Base-by-base conservation (phyloP, 2,797 vertebrate genomes). In the Dromococcyx pavoninus region DNA sequence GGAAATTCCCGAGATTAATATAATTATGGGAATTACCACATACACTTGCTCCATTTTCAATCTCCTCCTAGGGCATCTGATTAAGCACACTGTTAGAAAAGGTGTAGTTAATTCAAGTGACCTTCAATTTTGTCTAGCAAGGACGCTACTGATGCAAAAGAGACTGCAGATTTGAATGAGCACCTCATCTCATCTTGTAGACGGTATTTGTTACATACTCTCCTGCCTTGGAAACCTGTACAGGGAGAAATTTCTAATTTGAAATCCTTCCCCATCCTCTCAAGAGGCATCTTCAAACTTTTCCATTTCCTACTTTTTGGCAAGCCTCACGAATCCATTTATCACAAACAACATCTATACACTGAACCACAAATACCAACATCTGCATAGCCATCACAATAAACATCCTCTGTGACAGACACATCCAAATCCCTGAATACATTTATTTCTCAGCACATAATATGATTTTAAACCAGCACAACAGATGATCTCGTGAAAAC, bases 381-480 rank as follows among this genome's bases (percentile, higher is more conserved):
- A 89, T 39, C 67, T 91, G 72, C 53, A 88, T 14, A 89, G 69
- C 62, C 72, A 74, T 64, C 33, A 23, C 39, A 79, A 61, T 50
- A 92, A 94, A 89, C 18, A 88, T 62, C 13, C 58, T 69, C 46
- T 23, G 17, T 57, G 61, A 88, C 61, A 95, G 79, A 86, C 58
- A 41, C 46, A 66, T 73, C 35, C 41, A 72, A 84, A 57, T 65
- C 76, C 79, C 70, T 46, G 79, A 92, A 80, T 58, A 86, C 16
- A 65, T 84, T 89, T 78, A 62, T 89, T 92, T 89, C 32, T 92
- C 67, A 88, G 69, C 30, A 78, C 28, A 32, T 39, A 91, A 81
- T 33, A 88, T 16, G n/a, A 88, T 69, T 94, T 81, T 78, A 46
- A 94, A 94, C 37, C 62, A 93, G 62, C 16, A 12, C 33, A 91